Evolutionary conservation across 2,797 vertebrate species (phyloP).

Genomic region (Atherinosoma microstoma): DNA sequence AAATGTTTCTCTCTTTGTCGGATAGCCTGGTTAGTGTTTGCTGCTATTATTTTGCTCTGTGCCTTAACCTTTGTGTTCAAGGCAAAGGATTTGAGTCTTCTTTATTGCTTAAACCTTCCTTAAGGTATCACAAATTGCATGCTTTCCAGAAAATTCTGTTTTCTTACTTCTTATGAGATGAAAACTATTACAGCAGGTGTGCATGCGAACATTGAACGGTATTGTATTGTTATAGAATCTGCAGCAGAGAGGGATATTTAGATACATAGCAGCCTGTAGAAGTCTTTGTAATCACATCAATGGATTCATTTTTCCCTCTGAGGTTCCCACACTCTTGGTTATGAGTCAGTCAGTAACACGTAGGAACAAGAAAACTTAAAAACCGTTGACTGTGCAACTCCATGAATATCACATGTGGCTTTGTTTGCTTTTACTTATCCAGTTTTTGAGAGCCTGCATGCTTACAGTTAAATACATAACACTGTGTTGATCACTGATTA

Average conservation of each 20-base stretch:
- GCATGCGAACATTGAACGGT: background rate
- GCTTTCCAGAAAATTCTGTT: constrained; percentile 32
- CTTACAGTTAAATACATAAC: constrained; percentile 33
- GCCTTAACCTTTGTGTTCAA: constrained; percentile 15
- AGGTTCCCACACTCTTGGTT: constrained; percentile 9
- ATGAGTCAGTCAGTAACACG: constrained; percentile 31
- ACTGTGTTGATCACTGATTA: constrained; percentile 12
- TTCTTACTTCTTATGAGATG: constrained; percentile 23
- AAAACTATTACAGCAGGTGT: constrained; percentile 26
- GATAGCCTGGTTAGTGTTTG: too few species aligned
- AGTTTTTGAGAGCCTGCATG: constrained; percentile 47
- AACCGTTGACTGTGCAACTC: constrained; percentile 43
- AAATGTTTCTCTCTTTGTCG: too few species aligned
- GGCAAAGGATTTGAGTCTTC: constrained; percentile 13
- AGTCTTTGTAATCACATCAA: constrained; percentile 24
- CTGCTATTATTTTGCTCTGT: constrained; percentile 16
- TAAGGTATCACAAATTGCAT: constrained; percentile 33
- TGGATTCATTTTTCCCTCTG: constrained; percentile 25
- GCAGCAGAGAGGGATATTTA: constrained; percentile 27
- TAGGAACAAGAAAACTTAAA: constrained; percentile 53
- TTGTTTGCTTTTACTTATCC: constrained; percentile 47
- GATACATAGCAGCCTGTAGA: constrained; percentile 13
- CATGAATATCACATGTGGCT: constrained; percentile 73
- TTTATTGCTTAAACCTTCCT: constrained; percentile 30
- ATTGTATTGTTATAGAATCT: constrained; percentile 26